Evolutionary conservation across 92 coral and sea anemone genomes (phyloP), one percentile per base, ranked within the genome.

Genomic region (Porites divaricata): DNA sequence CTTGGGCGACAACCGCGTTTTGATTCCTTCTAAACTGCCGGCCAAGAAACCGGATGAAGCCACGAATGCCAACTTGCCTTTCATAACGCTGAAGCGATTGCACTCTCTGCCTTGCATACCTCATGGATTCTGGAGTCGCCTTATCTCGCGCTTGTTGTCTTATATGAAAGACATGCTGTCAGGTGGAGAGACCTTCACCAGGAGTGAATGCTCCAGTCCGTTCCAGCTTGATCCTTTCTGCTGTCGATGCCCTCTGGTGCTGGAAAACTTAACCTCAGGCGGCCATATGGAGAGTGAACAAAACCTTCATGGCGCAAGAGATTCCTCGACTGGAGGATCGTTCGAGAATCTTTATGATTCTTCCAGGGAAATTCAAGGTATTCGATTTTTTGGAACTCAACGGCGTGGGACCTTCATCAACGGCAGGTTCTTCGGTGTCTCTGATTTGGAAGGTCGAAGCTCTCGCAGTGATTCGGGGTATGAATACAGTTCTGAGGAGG

Each of bases 111-210:
- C 95, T 11, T 94, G 76, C 78, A 94, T 94, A 76, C 98, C 98
- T 2, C 88, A 92, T 71, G 99, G 99, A 0, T 96, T 96, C 81
- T 96, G 99, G 99, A 83, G 93, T 67, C 95, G 99, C 28, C 93
- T 96, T 53, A 91, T 93, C 72, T 93, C 99, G 9, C 92, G 99
- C 25, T 72, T 96, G 45, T 79, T 96, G 65, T 93, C 78, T 84
- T 96, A 96, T 90, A 90, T 88, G 67, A 93, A 91, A 63, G 99
- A 96, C 64, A 96, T 96, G 99, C 57, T 96, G 71, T 74, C 77
- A 8, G 67, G 49, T 53, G 82, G 75, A 17, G 88, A 74, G 48
- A 63, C 54, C 70, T 64, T 63, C 45, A 53, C 35, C 23, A 73
- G 75, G 35, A 56, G 53, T n/a, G 74, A 62, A 56, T 53, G 49